These are phyloP conservation scores for Poeciliopsis gracilis DNA, from an alignment of 2,797 vertebrate genomes.

Conservation along the genomic window DNA sequence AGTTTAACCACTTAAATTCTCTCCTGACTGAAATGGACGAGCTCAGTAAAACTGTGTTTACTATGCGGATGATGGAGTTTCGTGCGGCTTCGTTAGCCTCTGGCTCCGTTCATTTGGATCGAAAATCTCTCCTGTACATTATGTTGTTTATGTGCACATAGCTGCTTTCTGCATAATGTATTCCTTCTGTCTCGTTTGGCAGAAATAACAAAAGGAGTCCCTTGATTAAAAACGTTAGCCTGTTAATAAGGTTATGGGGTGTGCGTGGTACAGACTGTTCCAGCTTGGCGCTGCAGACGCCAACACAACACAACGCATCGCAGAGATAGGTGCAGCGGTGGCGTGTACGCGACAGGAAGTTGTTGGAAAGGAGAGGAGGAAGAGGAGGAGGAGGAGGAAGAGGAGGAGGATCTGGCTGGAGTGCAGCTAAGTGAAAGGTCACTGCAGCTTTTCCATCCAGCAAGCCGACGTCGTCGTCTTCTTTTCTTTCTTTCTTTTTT, in stretches of 20 bases:
- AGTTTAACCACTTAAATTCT: not conserved
- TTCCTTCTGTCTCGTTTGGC: not conserved
- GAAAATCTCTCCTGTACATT: not conserved
- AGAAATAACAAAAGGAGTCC: not conserved
- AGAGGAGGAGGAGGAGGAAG: slow-evolving; percentile 25
- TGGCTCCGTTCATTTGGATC: not conserved
- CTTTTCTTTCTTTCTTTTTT: no score
- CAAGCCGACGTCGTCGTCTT: not conserved
- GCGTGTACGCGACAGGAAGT: slow-evolving; percentile 11
- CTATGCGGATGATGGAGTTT: not conserved
- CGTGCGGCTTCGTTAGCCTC: not conserved
- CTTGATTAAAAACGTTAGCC: not conserved
- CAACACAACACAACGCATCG: not conserved
- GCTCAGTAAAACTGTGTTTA: not conserved
- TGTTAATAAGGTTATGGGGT: not conserved
- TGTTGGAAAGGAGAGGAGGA: slow-evolving; percentile 28
- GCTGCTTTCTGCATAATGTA: not conserved
- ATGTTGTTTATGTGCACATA: not conserved
- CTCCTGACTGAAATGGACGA: not conserved
- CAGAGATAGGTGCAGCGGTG: slow-evolving; percentile 18
- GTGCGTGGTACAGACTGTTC: slow-evolving; percentile 32
- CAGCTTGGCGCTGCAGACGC: slow-evolving; percentile 20
- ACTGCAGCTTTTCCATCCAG: slow-evolving; percentile 25
- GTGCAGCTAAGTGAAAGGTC: slow-evolving; percentile 37
- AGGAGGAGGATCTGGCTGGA: slow-evolving; percentile 29